Percentiles rank a stretch among this genome's conserved stretches.
Evolutionary conservation across 2,888 invertebrate species (phyloP).

Genomic region (Zygaena filipendulae): DNA sequence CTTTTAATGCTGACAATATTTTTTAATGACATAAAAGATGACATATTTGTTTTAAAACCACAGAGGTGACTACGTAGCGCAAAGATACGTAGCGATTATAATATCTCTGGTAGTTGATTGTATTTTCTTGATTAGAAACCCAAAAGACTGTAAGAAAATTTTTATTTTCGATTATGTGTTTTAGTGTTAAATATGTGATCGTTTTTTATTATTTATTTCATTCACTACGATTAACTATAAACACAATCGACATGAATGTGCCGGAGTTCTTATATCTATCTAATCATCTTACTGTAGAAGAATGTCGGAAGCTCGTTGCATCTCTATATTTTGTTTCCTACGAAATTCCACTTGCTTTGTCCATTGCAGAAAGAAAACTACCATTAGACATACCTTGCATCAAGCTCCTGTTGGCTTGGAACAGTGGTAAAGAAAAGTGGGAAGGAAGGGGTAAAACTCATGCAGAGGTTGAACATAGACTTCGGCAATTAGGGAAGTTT

Average conservation of each 20-base stretch:
- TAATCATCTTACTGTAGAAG: constrained; percentile 59
- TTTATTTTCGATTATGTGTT: too few species aligned
- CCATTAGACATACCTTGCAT: constrained; percentile 64
- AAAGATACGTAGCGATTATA: too few species aligned
- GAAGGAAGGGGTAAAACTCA: constrained; percentile 70
- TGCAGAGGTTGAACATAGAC: constrained; percentile 57
- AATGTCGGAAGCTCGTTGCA: constrained; percentile 69
- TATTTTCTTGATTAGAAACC: too few species aligned
- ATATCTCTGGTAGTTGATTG: too few species aligned
- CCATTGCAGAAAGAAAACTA: constrained; percentile 38
- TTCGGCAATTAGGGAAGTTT: constrained; percentile 66
- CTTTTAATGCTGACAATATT: too few species aligned
- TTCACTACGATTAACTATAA: too few species aligned
- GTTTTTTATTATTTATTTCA: too few species aligned
- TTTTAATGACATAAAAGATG: too few species aligned
- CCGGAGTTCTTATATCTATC: constrained; percentile 56
- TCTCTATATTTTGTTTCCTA: constrained; percentile 59
- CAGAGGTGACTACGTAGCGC: too few species aligned
- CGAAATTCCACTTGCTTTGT: constrained; percentile 24
- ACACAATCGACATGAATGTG: constrained; percentile 36
- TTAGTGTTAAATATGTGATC: too few species aligned
- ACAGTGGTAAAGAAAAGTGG: constrained; percentile 29
- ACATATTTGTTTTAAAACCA: too few species aligned
- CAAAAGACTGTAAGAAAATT: too few species aligned
- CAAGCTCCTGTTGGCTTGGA: constrained; percentile 69